Evolutionary conservation across 1,140 invertebrate genomes (phyloP).

Genomic region (Euborellia annulipes): DNA sequence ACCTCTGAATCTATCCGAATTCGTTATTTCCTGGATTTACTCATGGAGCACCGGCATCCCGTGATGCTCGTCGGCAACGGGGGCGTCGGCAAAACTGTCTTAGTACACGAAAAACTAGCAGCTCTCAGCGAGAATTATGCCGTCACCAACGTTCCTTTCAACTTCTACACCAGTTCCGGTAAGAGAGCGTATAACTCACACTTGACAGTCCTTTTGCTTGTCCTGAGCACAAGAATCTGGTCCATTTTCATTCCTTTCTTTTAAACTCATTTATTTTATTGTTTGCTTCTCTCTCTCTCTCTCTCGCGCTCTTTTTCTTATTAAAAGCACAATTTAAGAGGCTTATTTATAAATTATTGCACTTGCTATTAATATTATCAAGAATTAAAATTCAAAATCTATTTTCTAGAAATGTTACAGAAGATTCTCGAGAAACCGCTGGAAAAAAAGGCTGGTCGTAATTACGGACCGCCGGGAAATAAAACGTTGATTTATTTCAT

Average conservation of each 20-base stretch:
- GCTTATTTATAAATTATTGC: too few species aligned
- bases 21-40: constrained; percentile 73
- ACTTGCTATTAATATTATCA: too few species aligned
- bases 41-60: constrained; percentile 76
- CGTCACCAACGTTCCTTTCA: constrained; percentile 84
- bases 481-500: constrained; percentile 93
- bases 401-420: constrained; percentile 71
- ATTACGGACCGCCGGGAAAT: constrained; percentile 87
- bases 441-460: constrained; percentile 91
- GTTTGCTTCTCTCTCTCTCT: too few species aligned
- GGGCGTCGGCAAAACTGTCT: constrained; percentile 79
- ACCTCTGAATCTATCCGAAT: constrained; percentile 85
- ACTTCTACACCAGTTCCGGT: constrained; percentile 85
- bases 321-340: too few species aligned
- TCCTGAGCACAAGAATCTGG: too few species aligned
- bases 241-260: too few species aligned
- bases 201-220: too few species aligned
- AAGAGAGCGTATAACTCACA: constrained; percentile 1
- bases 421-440: constrained; percentile 88
- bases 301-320: too few species aligned
- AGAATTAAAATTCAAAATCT: background rate
- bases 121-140: constrained; percentile 71
- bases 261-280: too few species aligned
- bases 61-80: constrained; percentile 88
- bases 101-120: constrained; percentile 72